phyloP scores from a whole-genome alignment of 2,888 invertebrate genomes.

The Leptopterna dolabrata region DNA sequence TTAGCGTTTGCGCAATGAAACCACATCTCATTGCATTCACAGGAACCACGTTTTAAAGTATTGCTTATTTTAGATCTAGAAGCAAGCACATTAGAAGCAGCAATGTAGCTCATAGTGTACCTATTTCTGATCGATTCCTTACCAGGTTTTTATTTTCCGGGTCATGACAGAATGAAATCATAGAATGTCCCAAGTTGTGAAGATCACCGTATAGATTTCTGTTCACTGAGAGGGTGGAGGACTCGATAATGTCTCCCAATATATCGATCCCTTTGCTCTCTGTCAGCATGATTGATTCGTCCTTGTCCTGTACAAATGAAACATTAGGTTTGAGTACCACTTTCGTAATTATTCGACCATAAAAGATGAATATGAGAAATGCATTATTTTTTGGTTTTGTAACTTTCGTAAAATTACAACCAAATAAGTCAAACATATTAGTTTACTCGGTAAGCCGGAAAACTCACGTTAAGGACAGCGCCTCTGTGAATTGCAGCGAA shows the following conservation, averaged over 20 bases:
- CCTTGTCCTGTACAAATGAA: neutral
- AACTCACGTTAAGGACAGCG: conserved; percentile 71
- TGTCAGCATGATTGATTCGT: conserved; percentile 69
- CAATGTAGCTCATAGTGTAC: too few species aligned
- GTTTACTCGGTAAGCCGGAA: neutral
- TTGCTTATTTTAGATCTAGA: too few species aligned
- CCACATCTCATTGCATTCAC: too few species aligned
- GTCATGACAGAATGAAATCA: conserved; percentile 82
- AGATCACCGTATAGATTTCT: conserved; percentile 79
- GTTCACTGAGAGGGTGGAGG: conserved; percentile 78
- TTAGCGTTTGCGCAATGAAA: too few species aligned
- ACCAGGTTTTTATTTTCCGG: conserved; percentile 82
- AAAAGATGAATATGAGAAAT: neutral
- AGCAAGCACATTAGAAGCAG: too few species aligned
- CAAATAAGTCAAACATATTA: neutral
- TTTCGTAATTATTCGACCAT: neutral
- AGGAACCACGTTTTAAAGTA: too few species aligned
- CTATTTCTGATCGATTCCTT: conserved; percentile 58
- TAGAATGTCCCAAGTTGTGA: conserved; percentile 85
- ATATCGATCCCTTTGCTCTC: conserved; percentile 80
- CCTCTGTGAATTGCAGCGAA: conserved; percentile 78
- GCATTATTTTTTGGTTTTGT: neutral
- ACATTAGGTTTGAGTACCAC: neutral
- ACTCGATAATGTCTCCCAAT: conserved; percentile 83
- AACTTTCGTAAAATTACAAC: too few species aligned